phyloP scores from a whole-genome alignment of 2,797 vertebrate genomes.

The Eurystomus glaucurus region DNA sequence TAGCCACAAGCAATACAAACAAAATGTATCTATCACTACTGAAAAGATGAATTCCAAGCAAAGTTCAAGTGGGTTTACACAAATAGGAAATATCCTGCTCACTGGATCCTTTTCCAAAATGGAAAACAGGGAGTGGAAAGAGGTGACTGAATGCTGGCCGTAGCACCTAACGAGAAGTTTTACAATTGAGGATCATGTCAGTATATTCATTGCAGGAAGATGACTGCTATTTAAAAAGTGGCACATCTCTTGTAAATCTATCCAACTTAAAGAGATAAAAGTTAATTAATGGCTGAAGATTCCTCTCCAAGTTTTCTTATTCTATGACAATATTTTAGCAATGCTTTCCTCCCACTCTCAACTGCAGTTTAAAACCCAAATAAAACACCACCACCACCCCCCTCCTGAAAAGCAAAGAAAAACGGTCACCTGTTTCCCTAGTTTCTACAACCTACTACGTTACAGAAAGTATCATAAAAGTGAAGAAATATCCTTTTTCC shows the following conservation, averaged over 20 bases:
- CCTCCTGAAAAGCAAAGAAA: not conserved
- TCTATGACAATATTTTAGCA: not conserved
- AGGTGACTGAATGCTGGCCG: not conserved
- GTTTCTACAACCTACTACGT: not conserved
- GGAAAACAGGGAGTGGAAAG: not conserved
- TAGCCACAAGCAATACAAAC: not conserved
- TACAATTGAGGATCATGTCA: not conserved
- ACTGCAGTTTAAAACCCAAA: not conserved
- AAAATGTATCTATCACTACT: not conserved
- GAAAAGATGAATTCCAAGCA: not conserved
- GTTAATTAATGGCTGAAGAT: not conserved
- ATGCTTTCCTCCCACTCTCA: not conserved
- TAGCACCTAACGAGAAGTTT: not conserved
- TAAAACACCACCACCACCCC: not conserved
- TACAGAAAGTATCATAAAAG: not conserved
- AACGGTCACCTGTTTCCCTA: not conserved
- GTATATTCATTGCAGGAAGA: not conserved
- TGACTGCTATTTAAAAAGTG: not conserved
- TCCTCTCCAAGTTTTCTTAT: not conserved
- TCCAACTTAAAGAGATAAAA: not conserved
- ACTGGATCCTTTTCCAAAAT: not conserved
- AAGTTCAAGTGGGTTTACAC: not conserved
- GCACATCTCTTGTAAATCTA: not conserved
- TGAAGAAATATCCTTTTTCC: not conserved
- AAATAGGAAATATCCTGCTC: not conserved